Base-by-base conservation (phyloP, 2,113 vertebrate species). In the Nothocercus julius region DNA sequence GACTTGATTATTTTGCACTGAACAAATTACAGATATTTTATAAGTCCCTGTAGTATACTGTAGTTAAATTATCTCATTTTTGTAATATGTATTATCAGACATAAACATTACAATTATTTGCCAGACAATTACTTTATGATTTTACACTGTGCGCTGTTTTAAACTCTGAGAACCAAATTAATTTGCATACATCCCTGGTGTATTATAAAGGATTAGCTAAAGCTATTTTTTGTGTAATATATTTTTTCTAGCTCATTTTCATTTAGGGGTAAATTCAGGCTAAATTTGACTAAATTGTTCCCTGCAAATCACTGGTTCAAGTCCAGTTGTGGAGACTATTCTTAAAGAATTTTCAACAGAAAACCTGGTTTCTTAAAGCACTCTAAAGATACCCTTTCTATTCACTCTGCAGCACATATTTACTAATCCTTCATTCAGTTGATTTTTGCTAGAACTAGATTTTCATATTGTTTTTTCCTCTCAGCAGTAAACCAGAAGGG, bases 171-270 rank as follows among this genome's bases (percentile, higher is more conserved):
- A 92, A 90, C 62, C 38, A 96, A 96, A 96, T 96, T 95, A 96
- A 97, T 97, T 97, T 95, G 88, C 90, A 95, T 95, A 56, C 75
- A 88, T 96, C 93, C 84, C 94, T 70, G 14, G 78, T 95, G 96
- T 92, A 89, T 95, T 96, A 77, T 95, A 92, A 95, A 95, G 87
- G 95, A 97, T 96, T 96, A 95, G 88, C 83, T 92, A 83, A 96
- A 96, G 66, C 93, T 76, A 67, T 96, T 95, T 90, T 49, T 80
- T 86, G 61, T 92, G 90, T 94, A 93, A 84, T 88, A 54, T 86
- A 96, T 85, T 93, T 95, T 93, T 94, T 80, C 86, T 82, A 94
- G 75, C 72, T 94, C 76, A 76, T 92, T 93, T 80, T 83, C 4
- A 7, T 87, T 51, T 80, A 83, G 72, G 88, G 80, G 64, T 47